Conservation (phyloP, 2,888 invertebrate genomes). For the Lottia scabra region DNA sequence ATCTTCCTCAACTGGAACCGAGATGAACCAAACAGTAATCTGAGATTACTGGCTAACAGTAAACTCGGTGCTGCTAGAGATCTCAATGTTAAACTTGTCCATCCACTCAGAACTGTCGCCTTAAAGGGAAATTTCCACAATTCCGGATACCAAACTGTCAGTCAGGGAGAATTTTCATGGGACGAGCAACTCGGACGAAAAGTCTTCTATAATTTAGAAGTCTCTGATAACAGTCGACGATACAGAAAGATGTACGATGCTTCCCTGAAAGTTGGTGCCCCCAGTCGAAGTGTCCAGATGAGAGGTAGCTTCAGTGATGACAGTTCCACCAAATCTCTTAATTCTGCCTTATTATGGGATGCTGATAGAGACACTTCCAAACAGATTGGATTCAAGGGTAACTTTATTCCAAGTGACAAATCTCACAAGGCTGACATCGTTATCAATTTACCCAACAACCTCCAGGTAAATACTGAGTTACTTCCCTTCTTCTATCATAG, state of each 20-base stretch:
- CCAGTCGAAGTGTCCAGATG: constrained; percentile 33
- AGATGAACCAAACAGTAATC: constrained; percentile 24
- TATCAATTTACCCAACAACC: constrained; percentile 40
- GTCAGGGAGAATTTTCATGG: constrained; percentile 19
- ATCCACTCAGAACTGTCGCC: constrained; percentile 31
- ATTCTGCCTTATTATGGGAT: constrained; percentile 47
- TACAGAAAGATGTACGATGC: constrained; percentile 25
- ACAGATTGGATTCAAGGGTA: constrained; percentile 34
- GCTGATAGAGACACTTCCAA: constrained; percentile 44
- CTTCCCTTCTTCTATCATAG: not conserved
- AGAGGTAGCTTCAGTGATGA: constrained; percentile 26
- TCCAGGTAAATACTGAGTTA: constrained; percentile 35
- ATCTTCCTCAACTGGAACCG: constrained; percentile 43
- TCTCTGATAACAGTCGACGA: constrained; percentile 23
- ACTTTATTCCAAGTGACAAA: constrained; percentile 26
- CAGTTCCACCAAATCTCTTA: constrained; percentile 8
- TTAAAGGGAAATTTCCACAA: constrained; percentile 21
- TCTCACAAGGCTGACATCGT: constrained; percentile 36
- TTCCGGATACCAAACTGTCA: not conserved
- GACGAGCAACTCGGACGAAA: constrained; percentile 22
- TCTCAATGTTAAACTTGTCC: constrained; percentile 25
- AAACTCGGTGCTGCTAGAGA: constrained; percentile 13
- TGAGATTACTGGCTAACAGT: constrained; percentile 27
- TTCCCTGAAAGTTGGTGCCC: constrained; percentile 36
- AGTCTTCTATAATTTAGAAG: constrained; percentile 18